phyloP scores from a whole-genome alignment of 2,113 vertebrate species.

The Pyxicephalus adspersus region DNA sequence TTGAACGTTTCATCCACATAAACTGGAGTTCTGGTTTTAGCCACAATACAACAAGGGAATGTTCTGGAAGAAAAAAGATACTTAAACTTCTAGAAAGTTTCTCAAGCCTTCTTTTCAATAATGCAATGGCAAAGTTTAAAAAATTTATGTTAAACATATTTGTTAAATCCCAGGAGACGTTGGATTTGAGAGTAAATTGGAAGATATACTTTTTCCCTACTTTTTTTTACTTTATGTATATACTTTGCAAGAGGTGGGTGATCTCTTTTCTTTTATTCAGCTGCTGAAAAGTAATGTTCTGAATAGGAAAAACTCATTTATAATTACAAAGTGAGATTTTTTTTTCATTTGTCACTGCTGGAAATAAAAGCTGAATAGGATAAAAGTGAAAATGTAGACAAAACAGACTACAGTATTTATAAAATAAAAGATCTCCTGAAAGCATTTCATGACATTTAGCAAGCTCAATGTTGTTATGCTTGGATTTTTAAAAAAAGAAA shows the following conservation, averaged over 20 bases:
- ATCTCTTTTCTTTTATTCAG: background rate
- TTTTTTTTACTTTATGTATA: background rate
- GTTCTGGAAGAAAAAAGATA: constrained; percentile 6
- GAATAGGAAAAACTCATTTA: constrained; percentile 16
- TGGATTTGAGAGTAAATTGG: constrained; percentile 2
- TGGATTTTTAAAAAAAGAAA: too few relatives aligned
- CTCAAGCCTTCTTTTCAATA: constrained; percentile 14
- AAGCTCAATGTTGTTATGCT: too few relatives aligned
- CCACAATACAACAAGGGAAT: constrained; percentile 1
- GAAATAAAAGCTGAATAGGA: background rate
- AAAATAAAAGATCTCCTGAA: too few relatives aligned
- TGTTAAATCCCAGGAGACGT: background rate
- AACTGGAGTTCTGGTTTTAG: background rate
- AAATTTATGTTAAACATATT: constrained; percentile 22
- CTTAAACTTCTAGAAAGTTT: constrained; percentile 13
- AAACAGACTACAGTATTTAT: too few relatives aligned
- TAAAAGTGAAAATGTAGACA: background rate
- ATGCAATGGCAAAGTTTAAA: background rate
- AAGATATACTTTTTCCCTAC: background rate
- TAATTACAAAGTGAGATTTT: constrained; percentile 1
- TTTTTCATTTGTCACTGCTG: background rate
- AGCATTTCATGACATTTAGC: too few relatives aligned
- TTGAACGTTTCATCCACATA: background rate
- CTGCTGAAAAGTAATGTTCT: background rate
- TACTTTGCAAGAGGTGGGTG: background rate